phyloP scores from a whole-genome alignment of 1,140 invertebrate species.

The Musca domestica region DNA sequence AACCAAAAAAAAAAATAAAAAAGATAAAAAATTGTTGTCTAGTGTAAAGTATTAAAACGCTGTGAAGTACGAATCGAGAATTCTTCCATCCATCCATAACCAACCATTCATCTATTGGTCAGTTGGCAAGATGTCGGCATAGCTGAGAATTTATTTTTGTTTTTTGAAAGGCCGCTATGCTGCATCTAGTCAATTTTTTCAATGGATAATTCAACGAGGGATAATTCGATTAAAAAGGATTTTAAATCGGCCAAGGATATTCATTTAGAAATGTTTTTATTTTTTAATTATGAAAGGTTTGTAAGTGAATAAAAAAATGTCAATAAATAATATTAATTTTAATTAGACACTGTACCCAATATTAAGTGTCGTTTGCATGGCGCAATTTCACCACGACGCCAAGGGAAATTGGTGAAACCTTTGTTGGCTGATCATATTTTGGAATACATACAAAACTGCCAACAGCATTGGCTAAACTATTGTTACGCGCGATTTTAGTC shows the following conservation, averaged over 20 bases:
- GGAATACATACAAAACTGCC: background rate
- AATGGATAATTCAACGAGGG: conserved; percentile 40
- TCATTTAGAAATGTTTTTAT: no score
- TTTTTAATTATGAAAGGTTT: no score
- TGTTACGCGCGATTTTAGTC: no score
- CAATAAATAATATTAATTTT: no score
- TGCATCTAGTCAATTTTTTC: conserved; percentile 53
- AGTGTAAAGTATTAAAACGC: background rate
- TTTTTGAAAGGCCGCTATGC: conserved; percentile 45
- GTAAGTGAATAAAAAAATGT: no score
- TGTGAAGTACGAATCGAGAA: conserved; percentile 10
- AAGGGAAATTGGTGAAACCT: background rate
- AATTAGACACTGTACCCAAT: no score
- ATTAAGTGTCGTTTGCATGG: no score
- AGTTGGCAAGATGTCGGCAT: conserved; percentile 55
- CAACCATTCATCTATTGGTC: conserved; percentile 43
- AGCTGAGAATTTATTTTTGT: conserved; percentile 42
- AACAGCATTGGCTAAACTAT: background rate
- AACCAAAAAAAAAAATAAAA: no score
- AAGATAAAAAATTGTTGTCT: background rate
- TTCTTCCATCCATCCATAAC: conserved; percentile 25
- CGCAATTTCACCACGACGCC: no score
- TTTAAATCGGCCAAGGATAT: no score
- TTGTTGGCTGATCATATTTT: background rate
- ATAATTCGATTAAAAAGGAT: no score